Conservation (phyloP, 2,888 invertebrate species). For the Sinelater perroti region DNA sequence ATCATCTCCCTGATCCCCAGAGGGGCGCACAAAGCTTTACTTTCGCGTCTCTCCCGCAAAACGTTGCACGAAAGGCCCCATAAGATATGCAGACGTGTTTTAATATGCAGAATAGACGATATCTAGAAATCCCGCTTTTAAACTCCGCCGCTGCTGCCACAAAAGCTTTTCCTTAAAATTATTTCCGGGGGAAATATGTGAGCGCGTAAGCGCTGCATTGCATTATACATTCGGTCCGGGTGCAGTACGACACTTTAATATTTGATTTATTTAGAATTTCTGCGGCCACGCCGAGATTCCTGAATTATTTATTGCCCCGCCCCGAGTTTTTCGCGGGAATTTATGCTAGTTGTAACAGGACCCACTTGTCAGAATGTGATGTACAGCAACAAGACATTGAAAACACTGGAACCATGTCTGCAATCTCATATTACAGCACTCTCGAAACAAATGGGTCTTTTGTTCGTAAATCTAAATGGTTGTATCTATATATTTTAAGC, state of each 20-base stretch:
- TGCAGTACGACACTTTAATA: slow-evolving; percentile 9
- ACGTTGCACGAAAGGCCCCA: slow-evolving; percentile 11
- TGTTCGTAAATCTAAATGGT: no score
- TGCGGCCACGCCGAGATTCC: no score
- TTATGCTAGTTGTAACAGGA: no score
- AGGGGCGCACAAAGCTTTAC: slow-evolving; percentile 1
- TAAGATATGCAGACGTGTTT: slow-evolving; percentile 32
- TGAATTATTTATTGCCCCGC: no score
- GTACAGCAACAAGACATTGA: no score
- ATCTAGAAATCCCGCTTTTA: slow-evolving; percentile 28
- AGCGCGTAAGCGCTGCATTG: not conserved
- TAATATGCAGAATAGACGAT: slow-evolving; percentile 32
- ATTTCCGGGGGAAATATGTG: slow-evolving; percentile 9
- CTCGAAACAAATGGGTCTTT: no score
- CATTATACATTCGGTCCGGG: not conserved
- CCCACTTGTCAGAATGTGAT: no score
- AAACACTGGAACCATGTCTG: no score
- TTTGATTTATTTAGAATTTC: slow-evolving; percentile 9
- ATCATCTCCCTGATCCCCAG: not conserved
- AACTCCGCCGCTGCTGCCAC: slow-evolving; percentile 21
- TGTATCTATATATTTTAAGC: no score
- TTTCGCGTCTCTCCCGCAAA: not conserved
- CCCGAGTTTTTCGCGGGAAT: no score
- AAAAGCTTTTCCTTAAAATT: slow-evolving; percentile 23
- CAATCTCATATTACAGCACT: no score